Conservation (phyloP, 2,113 vertebrate species). For the Chlorocebus sabaeus region DNA sequence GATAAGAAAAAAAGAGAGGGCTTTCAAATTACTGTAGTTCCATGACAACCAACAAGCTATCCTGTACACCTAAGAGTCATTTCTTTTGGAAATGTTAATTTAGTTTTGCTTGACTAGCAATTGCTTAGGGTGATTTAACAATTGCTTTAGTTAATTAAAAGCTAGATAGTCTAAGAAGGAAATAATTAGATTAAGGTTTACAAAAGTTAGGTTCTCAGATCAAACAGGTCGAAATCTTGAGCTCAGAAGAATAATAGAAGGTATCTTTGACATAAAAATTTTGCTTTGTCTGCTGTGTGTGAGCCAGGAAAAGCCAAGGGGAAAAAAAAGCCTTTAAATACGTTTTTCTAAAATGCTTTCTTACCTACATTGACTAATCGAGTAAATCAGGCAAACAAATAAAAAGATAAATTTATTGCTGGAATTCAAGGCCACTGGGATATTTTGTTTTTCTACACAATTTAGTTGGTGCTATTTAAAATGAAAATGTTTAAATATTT, state of each 20-base stretch:
- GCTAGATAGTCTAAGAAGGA: not conserved
- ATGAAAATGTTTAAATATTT: not conserved
- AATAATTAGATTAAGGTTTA: not conserved
- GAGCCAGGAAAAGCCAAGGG: not conserved
- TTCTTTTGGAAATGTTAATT: not conserved
- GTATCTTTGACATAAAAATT: not conserved
- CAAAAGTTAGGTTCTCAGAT: not conserved
- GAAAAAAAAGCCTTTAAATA: not conserved
- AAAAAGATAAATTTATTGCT: not conserved
- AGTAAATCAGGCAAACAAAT: not conserved
- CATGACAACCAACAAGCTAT: not conserved
- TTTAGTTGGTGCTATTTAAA: not conserved
- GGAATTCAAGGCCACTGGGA: not conserved
- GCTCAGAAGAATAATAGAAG: not conserved
- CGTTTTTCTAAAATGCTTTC: not conserved
- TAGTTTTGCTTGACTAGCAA: not conserved
- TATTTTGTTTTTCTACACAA: not conserved
- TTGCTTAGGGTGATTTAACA: not conserved
- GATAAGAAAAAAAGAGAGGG: not conserved
- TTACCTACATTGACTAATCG: not conserved
- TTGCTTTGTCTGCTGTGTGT: not conserved
- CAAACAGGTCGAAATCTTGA: not conserved
- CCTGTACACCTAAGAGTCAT: not conserved
- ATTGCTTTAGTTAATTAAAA: not conserved
- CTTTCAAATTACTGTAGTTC: not conserved